Base-by-base conservation (phyloP, 2,797 vertebrate genomes). In the Catostomus latipinnis region DNA sequence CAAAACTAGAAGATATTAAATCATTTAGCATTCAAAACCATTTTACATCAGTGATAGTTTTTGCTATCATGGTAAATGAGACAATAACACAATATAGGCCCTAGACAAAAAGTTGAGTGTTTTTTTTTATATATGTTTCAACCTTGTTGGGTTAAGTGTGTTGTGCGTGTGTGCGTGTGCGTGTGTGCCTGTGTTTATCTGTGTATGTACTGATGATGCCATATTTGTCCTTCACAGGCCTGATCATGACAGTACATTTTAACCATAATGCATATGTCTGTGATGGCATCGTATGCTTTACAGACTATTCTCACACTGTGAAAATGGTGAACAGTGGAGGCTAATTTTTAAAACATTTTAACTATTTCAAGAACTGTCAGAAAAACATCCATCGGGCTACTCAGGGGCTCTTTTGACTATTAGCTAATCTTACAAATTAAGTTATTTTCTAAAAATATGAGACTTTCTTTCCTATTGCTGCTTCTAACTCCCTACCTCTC, bases 11-110 rank as follows among this genome's bases (percentile, higher is more conserved):
- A 92, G 89, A 91, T 91, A 92, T 92, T 88, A 88, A 88, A 88
- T 86, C 85, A 82, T 87, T 87, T 80, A 45, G 50, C 86, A 86
- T 74, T 86, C 84, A 86, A 92, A 93, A 90, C 90, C 91, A 90
- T 92, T 91, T 93, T 90, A 94, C 92, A 92, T 93, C 92, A 93
- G 89, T 85, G 83, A 83, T 88, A 88, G 85, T 90, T 91, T 93
- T 91, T 89, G 90, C 86, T 89, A 88, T 88, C 84, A 86, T 90
- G 86, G 72, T 87, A 66, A 84, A 89, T 85, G 86, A 88, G 75
- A 78, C 89, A 89, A 92, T 92, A 93, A 92, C 91, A 92, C 90
- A 89, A 92, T 92, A 91, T 91, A 88, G 87, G 86, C 89, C 88
- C 89, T 87, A 92, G 88, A 91, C 88, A 76, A 89, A 91, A 85